Conservation (phyloP, 2,888 invertebrate genomes). For the Megamerina dolium region DNA sequence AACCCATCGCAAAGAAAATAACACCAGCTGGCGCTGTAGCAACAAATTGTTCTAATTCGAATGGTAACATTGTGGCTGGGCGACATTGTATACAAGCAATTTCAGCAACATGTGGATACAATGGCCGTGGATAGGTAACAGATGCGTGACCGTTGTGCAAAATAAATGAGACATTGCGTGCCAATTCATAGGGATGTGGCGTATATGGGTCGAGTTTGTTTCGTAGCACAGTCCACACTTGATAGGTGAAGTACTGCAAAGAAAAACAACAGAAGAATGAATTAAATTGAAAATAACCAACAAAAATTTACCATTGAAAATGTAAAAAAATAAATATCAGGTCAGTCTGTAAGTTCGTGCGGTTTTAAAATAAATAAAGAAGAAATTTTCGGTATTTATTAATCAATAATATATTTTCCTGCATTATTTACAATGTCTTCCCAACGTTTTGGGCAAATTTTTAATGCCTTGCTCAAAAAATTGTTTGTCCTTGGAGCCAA, state of each 20-base stretch:
- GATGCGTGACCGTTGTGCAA: conserved; percentile 70
- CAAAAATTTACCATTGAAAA: no score
- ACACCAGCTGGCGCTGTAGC: conserved; percentile 57
- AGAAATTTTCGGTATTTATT: background rate
- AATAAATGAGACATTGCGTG: conserved; percentile 65
- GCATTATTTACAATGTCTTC: no score
- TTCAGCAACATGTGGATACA: conserved; percentile 71
- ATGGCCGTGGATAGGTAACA: conserved; percentile 67
- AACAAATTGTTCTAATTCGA: conserved; percentile 63
- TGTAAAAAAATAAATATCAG: no score
- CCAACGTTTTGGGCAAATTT: no score
- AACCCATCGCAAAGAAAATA: conserved; percentile 75
- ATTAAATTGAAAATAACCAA: no score
- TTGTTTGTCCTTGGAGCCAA: no score
- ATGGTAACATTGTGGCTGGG: conserved; percentile 58
- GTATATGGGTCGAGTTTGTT: conserved; percentile 57
- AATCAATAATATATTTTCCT: no score
- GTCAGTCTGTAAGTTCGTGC: no score
- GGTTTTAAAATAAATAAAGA: no score
- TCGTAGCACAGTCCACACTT: conserved; percentile 54
- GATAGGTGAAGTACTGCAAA: conserved; percentile 21
- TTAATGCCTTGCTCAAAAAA: no score
- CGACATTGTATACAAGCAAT: conserved; percentile 70
- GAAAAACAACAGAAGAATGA: no score
- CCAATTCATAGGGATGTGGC: conserved; percentile 58